Percentiles rank a stretch among this genome's conserved stretches.
These are phyloP conservation scores for Chromobotia macracanthus DNA, from an alignment of 2,797 vertebrate genomes.

Conservation along the genomic window DNA sequence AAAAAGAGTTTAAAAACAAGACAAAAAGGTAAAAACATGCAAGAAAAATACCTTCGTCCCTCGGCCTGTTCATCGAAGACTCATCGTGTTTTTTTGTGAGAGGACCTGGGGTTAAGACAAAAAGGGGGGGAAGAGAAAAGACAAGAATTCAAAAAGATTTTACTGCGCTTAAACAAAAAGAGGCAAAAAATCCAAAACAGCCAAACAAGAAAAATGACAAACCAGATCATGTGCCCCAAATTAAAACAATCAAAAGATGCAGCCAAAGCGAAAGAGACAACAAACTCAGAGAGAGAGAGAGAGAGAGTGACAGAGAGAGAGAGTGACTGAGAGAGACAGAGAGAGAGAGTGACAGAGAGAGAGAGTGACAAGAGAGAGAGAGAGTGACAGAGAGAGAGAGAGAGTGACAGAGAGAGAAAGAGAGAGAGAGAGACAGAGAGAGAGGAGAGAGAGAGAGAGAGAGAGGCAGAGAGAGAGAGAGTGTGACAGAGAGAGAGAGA, in stretches of 20 bases:
- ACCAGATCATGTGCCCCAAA: slow-evolving; percentile 49
- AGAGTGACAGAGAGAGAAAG: no score
- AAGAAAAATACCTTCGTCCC: slow-evolving; percentile 93
- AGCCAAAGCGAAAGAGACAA: no score
- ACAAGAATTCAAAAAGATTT: slow-evolving; percentile 72
- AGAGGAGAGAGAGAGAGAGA: no score
- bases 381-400: no score
- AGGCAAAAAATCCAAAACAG: slow-evolving; percentile 62
- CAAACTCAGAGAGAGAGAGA: no score
- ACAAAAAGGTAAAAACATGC: slow-evolving; percentile 68
- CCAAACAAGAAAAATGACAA: slow-evolving; percentile 61
- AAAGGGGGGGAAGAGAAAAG: slow-evolving; percentile 76
- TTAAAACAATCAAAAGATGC: no score
- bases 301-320: neutral
- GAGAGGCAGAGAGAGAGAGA: no score
- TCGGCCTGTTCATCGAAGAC: slow-evolving; percentile 87
- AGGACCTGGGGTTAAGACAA: slow-evolving; percentile 86
- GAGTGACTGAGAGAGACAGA: no score
- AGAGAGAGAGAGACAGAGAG: no score
- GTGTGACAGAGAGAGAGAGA: no score
- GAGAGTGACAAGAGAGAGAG: no score
- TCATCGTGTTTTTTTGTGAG: slow-evolving; percentile 94
- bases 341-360: no score
- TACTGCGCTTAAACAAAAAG: slow-evolving; percentile 64
- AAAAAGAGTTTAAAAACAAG: slow-evolving; percentile 64